Conservation (phyloP, 2,888 invertebrate species). For the Andrena camellia region DNA sequence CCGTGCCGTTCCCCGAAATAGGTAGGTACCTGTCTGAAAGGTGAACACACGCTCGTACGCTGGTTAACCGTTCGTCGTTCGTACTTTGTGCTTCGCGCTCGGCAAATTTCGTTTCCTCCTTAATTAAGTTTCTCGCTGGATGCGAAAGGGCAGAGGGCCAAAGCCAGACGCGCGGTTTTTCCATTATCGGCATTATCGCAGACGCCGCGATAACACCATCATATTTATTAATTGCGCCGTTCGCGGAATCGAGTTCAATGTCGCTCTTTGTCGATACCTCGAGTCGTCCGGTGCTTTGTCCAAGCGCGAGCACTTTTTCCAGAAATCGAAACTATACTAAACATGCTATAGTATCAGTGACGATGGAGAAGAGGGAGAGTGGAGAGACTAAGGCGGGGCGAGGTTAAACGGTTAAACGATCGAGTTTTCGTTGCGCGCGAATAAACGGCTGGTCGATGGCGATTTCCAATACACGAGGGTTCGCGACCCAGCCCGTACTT, state of each 20-base stretch:
- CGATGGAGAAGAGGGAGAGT: too few relatives aligned
- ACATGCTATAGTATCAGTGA: background rate
- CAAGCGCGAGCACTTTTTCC: background rate
- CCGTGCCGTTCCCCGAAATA: background rate
- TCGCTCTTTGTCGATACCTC: background rate
- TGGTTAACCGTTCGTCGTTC: constrained; percentile 15
- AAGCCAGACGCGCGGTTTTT: background rate
- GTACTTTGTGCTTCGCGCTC: constrained; percentile 8
- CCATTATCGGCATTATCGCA: background rate
- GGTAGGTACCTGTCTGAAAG: too few relatives aligned
- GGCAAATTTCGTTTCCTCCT: background rate
- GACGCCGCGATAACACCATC: background rate
- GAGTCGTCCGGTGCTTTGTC: background rate
- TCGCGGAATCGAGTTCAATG: constrained; percentile 1
- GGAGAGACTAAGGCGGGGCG: too few relatives aligned
- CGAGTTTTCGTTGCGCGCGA: constrained; percentile 20
- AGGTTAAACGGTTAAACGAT: background rate
- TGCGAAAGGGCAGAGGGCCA: constrained; percentile 21
- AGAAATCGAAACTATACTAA: background rate
- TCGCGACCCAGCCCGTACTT: constrained; percentile 26
- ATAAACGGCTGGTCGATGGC: constrained; percentile 25
- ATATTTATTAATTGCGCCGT: constrained; percentile 2
- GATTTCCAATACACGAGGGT: constrained; percentile 43
- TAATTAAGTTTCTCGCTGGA: background rate
- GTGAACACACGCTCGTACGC: too few relatives aligned